Percentiles rank a stretch among this genome's conserved stretches.
Conservation (phyloP, 2,888 invertebrate species). For the Sesia bembeciformis region DNA sequence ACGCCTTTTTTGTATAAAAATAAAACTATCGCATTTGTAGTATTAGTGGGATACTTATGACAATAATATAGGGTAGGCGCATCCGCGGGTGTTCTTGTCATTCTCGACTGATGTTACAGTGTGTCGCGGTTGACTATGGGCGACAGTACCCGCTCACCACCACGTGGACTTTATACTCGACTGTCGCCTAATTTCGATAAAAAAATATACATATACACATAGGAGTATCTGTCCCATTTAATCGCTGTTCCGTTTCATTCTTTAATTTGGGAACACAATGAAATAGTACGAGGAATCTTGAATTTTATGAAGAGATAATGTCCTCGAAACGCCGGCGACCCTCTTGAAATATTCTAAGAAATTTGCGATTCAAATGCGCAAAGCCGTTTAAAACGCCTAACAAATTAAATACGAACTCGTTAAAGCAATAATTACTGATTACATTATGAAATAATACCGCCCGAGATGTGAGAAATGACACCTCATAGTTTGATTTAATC, state of each 20-base stretch:
- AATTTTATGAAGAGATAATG: conserved; percentile 73
- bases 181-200: too few relatives aligned
- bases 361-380: conserved; percentile 74
- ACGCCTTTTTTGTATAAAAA: too few relatives aligned
- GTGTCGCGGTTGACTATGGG: too few relatives aligned
- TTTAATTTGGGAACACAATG: conserved; percentile 44
- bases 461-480: conserved; percentile 5
- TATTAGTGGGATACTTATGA: too few relatives aligned
- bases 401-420: conserved; percentile 73
- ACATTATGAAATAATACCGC: conserved; percentile 59
- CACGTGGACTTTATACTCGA: too few relatives aligned
- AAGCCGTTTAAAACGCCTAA: conserved; percentile 74
- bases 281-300: conserved; percentile 62
- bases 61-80: too few relatives aligned
- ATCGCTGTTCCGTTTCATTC: neutral
- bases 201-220: too few relatives aligned
- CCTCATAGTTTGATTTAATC: too few relatives aligned
- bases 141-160: too few relatives aligned
- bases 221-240: neutral
- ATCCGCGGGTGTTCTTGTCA: too few relatives aligned
- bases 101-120: too few relatives aligned
- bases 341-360: conserved; percentile 72
- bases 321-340: conserved; percentile 65
- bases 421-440: conserved; percentile 72
- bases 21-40: too few relatives aligned